A percentile compares a stretch with the other conserved stretches of the same genome.
These are phyloP conservation scores for Drosophila paramelanica DNA, from an alignment of 2,888 invertebrate species.

Conservation along the genomic window DNA sequence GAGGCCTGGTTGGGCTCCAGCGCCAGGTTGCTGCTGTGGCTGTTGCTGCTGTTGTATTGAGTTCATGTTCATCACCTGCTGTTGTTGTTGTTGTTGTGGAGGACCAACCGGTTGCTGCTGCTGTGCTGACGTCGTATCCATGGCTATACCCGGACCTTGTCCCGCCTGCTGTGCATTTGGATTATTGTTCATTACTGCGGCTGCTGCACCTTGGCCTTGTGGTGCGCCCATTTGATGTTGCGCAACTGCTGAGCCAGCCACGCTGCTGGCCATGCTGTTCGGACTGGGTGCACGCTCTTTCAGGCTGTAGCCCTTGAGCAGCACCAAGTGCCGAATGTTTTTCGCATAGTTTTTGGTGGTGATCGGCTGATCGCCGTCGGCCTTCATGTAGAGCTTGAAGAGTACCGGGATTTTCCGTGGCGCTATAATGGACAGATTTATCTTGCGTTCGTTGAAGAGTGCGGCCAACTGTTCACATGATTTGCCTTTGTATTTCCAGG, in stretches of 20 bases:
- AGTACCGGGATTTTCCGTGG: constrained; percentile 95
- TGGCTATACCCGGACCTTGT: constrained; percentile 48
- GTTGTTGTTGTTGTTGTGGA: constrained; percentile 56
- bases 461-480: constrained; percentile 94
- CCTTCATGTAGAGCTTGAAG: constrained; percentile 94
- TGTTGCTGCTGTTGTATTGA: constrained; percentile 41
- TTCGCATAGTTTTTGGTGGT: constrained; percentile 96
- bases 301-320: constrained; percentile 90
- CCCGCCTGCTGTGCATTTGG: constrained; percentile 53
- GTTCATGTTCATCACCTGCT: constrained; percentile 82
- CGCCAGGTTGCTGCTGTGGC: constrained; percentile 48
- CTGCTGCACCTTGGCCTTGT: constrained; percentile 53
- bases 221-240: constrained; percentile 74
- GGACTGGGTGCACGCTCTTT: constrained; percentile 90
- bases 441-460: constrained; percentile 92
- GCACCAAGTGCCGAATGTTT: constrained; percentile 92
- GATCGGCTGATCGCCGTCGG: constrained; percentile 93
- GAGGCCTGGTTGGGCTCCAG: constrained; percentile 49
- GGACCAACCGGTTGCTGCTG: constrained; percentile 64
- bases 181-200: constrained; percentile 53
- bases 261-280: constrained; percentile 68
- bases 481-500: constrained; percentile 89
- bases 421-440: constrained; percentile 94
- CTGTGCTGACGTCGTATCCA: constrained; percentile 65
- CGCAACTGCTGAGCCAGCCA: constrained; percentile 21